Evolutionary conservation across 2,797 vertebrate species (phyloP), one percentile per base, ranked within the genome.

Genomic region (Cygnus olor): DNA sequence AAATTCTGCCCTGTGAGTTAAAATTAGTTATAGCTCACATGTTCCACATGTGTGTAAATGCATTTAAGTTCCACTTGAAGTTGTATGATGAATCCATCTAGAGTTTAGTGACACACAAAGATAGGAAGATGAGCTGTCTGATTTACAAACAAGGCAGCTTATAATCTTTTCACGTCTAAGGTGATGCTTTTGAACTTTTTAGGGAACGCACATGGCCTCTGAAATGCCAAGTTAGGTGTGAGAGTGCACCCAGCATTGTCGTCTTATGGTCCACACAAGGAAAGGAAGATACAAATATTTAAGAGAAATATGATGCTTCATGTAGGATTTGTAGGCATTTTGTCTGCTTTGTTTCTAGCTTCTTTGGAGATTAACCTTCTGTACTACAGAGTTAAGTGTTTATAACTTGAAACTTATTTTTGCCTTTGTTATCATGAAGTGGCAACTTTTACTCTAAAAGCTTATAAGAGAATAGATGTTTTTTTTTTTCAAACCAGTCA

Each of bases 1-100:
- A 98, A 99, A 98, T 99, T 98, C 98, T 99, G 98, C 98, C 98
- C 98, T 97, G 98, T 98, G 98, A 98, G 98, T 98, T 99, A 98
- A 98, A 99, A 98, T 98, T 98, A 98, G 98, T 98, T 97, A 98
- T 98, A 98, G 98, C 97, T 95, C 98, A 98, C 97, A 97, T 87
- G 69, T 97, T 97, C 96, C 98, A 96, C 97, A 97, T 97, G 96
- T 98, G 98, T 98, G 98, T 98, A 98, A 98, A 98, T 98, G 97
- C 96, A 97, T 95, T 97, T 93, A 96, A 97, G 95, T 97, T 97
- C 95, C 94, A 97, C 96, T 97, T 97, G 93, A 91, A 97, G 97
- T 98, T 96, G 90, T 91, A 90, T 94, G 97, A 97, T 97, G 97
- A 96, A 97, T 97, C 94, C 95, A 97, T 97, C 94, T 92, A 84